Evolutionary conservation across 2,113 vertebrate species (phyloP).

Genomic region (Bubo blakistoni): DNA sequence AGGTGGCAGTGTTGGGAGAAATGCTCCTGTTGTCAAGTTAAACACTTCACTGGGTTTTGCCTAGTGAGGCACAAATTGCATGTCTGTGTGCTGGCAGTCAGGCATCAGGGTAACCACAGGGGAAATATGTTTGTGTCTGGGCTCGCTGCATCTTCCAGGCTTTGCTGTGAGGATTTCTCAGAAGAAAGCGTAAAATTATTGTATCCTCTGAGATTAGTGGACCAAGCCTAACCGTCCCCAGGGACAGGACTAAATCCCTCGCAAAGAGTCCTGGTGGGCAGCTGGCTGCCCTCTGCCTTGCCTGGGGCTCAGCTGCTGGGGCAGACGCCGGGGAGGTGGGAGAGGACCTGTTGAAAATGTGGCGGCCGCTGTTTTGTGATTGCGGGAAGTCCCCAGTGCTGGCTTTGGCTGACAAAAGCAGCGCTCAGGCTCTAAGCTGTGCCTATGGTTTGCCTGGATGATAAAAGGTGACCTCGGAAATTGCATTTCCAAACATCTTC

Average conservation of each 20-base stretch:
- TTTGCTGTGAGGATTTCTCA: background rate
- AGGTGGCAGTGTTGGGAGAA: background rate
- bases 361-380: rapidly evolving
- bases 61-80: slow-evolving; percentile 18
- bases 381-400: background rate
- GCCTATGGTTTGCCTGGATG: background rate
- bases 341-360: background rate
- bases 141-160: background rate
- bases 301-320: background rate
- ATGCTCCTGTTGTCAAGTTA: background rate
- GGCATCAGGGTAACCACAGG: background rate
- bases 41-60: slow-evolving; percentile 36
- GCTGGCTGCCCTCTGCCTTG: background rate
- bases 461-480: slow-evolving; percentile 52
- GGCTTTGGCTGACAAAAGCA: background rate
- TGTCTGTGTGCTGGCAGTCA: slow-evolving; percentile 3
- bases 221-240: background rate
- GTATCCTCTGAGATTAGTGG: background rate
- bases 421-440: background rate
- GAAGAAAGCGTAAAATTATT: background rate
- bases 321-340: rapidly evolving
- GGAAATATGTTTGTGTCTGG: slow-evolving; percentile 25
- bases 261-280: background rate
- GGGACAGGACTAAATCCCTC: background rate
- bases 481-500: slow-evolving; percentile 22